Evolutionary conservation across 2,797 vertebrate species (phyloP).

Genomic region (Sebastes elongatus): DNA sequence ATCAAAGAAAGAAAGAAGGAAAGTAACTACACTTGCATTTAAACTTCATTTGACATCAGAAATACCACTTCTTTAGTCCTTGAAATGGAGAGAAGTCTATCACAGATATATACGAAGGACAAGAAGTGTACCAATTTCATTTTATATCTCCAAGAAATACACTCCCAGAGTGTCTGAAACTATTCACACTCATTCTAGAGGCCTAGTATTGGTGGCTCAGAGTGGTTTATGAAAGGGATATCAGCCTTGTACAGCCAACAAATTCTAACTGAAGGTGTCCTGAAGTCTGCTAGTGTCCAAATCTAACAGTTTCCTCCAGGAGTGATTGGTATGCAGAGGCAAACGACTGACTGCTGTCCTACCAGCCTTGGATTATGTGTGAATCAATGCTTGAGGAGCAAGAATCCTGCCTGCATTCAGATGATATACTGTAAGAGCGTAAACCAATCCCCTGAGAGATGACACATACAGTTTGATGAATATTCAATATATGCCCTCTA

Average conservation of each 20-base stretch:
- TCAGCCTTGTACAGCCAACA: slow-evolving; percentile 27
- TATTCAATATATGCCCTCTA: slow-evolving; percentile 57
- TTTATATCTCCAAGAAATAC: background rate
- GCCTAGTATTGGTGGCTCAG: background rate
- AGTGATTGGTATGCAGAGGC: slow-evolving; percentile 53
- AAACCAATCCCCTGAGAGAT: slow-evolving; percentile 59
- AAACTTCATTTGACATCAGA: background rate
- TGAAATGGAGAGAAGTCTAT: background rate
- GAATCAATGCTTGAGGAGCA: slow-evolving; percentile 64
- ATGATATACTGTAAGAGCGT: slow-evolving; percentile 54
- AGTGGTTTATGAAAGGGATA: slow-evolving; percentile 32
- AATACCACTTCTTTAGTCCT: background rate
- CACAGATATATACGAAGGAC: background rate
- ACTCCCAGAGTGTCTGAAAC: background rate
- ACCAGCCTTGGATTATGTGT: slow-evolving; percentile 56
- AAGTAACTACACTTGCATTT: background rate
- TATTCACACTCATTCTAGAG: background rate
- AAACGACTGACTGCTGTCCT: slow-evolving; percentile 43
- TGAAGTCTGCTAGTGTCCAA: slow-evolving; percentile 33
- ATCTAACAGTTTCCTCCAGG: slow-evolving; percentile 30
- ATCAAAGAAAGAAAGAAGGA: background rate
- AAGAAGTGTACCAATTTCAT: background rate
- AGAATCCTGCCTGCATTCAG: slow-evolving; percentile 61
- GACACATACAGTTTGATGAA: slow-evolving; percentile 61
- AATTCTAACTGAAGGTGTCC: slow-evolving; percentile 22